Percentiles rank a stretch among this genome's conserved stretches.
Evolutionary conservation across 1,140 invertebrate species (phyloP).

Genomic region (Andricus grossulariae): DNA sequence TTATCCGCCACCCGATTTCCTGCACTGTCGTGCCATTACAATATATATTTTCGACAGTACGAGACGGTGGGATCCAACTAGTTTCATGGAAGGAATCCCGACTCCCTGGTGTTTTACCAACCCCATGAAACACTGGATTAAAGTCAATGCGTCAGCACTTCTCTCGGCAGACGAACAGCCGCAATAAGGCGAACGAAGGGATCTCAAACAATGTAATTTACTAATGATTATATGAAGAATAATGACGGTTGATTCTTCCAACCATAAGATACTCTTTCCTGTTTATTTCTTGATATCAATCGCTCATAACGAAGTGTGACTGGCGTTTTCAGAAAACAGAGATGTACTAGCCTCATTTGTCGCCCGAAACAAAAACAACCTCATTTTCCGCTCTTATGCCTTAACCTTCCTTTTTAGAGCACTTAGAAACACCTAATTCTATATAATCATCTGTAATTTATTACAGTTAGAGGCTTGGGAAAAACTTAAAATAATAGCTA

Average conservation of each 20-base stretch:
- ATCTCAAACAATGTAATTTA: slow-evolving; percentile 66
- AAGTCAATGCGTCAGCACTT: slow-evolving; percentile 66
- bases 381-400: too few relatives aligned
- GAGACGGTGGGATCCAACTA: slow-evolving; percentile 38
- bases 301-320: slow-evolving; percentile 64
- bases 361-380: too few relatives aligned
- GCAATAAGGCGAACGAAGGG: slow-evolving; percentile 52
- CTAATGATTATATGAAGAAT: slow-evolving; percentile 64
- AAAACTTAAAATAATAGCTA: too few relatives aligned
- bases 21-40: slow-evolving; percentile 62
- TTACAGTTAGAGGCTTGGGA: too few relatives aligned
- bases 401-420: too few relatives aligned
- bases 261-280: slow-evolving; percentile 61
- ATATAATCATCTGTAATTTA: too few relatives aligned
- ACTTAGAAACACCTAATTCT: not conserved
- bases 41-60: slow-evolving; percentile 33
- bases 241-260: slow-evolving; percentile 57
- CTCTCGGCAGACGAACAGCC: slow-evolving; percentile 48
- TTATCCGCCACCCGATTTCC: slow-evolving; percentile 52
- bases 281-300: slow-evolving; percentile 53
- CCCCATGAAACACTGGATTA: slow-evolving; percentile 58
- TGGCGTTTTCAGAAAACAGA: slow-evolving; percentile 51
- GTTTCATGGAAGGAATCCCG: slow-evolving; percentile 9
- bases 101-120: slow-evolving; percentile 48
- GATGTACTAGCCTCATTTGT: not conserved